phyloP scores from a whole-genome alignment of 2,888 invertebrate genomes.

The Hyposoter dolosus region DNA sequence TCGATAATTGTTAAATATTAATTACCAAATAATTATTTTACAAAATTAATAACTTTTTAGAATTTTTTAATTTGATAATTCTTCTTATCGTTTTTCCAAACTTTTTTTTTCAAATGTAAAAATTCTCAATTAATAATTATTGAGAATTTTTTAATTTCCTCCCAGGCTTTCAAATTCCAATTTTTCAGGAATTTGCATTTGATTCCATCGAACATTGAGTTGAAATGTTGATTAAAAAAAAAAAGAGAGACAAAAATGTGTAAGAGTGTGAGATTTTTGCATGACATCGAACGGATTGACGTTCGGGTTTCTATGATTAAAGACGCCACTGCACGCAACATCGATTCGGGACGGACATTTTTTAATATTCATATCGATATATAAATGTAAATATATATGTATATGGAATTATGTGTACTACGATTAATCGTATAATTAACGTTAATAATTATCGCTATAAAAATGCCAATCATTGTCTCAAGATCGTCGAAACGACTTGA shows the following conservation, averaged over 20 bases:
- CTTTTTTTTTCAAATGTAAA: too few species aligned
- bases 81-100: neutral
- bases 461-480: conserved; percentile 31
- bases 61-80: neutral
- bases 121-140: too few species aligned
- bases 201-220: neutral
- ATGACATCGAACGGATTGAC: conserved; percentile 67
- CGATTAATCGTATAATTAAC: conserved; percentile 32
- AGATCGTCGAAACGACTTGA: neutral
- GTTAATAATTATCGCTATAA: conserved; percentile 32
- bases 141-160: too few species aligned
- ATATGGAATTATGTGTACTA: conserved; percentile 24
- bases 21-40: too few species aligned
- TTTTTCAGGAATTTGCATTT: neutral
- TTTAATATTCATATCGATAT: conserved; percentile 59
- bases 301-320: conserved; percentile 65
- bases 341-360: conserved; percentile 80
- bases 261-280: conserved; percentile 45
- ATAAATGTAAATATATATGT: conserved; percentile 26
- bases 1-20: too few species aligned
- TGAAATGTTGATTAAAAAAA: neutral
- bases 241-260: neutral
- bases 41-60: too few species aligned
- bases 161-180: neutral
- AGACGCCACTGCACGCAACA: conserved; percentile 79